phyloP scores from a whole-genome alignment of 2,797 vertebrate genomes.

The Acanthurus tractus region DNA sequence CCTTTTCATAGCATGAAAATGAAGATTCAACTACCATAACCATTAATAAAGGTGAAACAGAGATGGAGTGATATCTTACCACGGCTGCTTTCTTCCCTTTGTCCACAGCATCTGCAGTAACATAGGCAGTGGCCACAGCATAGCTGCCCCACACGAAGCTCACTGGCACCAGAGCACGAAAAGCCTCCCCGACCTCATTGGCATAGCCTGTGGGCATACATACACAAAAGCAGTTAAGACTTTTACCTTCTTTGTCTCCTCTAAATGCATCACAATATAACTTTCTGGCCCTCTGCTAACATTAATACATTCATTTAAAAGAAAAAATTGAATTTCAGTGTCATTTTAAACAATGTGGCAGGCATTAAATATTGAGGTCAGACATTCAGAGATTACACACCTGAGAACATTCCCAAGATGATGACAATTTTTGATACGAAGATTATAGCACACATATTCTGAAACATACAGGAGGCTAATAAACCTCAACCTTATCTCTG shows the following conservation, averaged over 20 bases:
- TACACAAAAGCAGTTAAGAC: conserved; percentile 9
- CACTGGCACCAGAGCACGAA: conserved; percentile 91
- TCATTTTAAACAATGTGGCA: background rate
- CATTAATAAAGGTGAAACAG: conserved; percentile 4
- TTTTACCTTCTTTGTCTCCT: conserved; percentile 25
- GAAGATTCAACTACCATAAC: background rate
- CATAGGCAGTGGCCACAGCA: conserved; percentile 91
- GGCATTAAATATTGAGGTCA: conserved; percentile 7
- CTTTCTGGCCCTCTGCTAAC: background rate
- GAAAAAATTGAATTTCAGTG: conserved; percentile 1
- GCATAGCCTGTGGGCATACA: conserved; percentile 89
- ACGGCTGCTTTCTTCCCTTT: conserved; percentile 92
- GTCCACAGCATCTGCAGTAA: conserved; percentile 93
- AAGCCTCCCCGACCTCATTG: conserved; percentile 97
- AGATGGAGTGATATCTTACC: conserved; percentile 79
- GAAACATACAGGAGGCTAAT: conserved; percentile 3
- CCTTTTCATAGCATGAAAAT: background rate
- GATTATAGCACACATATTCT: conserved; percentile 1
- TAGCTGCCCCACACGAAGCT: conserved; percentile 93
- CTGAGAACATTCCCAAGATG: background rate
- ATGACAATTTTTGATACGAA: background rate
- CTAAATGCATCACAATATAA: background rate
- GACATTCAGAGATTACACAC: background rate
- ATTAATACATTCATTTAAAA: background rate
- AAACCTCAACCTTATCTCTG: background rate